phyloP scores from a whole-genome alignment of 2,888 invertebrate genomes.

The Polia nebulosa region DNA sequence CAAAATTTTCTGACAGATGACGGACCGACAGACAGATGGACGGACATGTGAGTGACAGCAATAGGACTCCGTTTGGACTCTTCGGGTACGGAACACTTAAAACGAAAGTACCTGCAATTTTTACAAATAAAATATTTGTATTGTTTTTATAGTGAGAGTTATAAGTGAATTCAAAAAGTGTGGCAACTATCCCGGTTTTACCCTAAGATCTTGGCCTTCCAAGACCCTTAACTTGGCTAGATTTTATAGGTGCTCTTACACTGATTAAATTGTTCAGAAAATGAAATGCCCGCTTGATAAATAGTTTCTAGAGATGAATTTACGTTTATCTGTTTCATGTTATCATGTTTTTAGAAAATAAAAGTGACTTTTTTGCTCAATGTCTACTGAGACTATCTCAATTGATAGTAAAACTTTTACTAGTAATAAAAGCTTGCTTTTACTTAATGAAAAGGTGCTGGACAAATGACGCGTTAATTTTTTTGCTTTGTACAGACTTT shows the following conservation, averaged over 20 bases:
- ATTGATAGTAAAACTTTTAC: background rate
- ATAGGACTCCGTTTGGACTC: too few species aligned
- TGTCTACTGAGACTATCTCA: background rate
- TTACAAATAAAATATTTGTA: too few species aligned
- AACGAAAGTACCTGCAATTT: too few species aligned
- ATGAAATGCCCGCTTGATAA: background rate
- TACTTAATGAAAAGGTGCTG: background rate
- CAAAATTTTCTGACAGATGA: too few species aligned
- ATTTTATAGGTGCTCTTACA: slow-evolving; percentile 17
- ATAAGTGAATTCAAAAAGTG: too few species aligned
- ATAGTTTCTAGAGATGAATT: slow-evolving; percentile 5
- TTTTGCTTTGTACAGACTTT: too few species aligned
- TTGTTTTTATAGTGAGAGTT: too few species aligned
- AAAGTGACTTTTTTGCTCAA: background rate
- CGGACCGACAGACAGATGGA: too few species aligned
- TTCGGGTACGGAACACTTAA: too few species aligned
- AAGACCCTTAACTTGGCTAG: slow-evolving; percentile 1
- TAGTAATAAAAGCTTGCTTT: background rate
- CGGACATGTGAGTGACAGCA: too few species aligned
- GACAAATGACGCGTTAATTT: background rate
- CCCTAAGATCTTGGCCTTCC: background rate
- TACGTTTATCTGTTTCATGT: slow-evolving; percentile 1
- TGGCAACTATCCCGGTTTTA: too few species aligned
- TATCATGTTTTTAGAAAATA: background rate
- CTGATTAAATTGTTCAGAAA: slow-evolving; percentile 35